Evolutionary conservation across 1,140 invertebrate species (phyloP), one percentile per base, ranked within the genome.

Genomic region (Eufriesea mexicana): DNA sequence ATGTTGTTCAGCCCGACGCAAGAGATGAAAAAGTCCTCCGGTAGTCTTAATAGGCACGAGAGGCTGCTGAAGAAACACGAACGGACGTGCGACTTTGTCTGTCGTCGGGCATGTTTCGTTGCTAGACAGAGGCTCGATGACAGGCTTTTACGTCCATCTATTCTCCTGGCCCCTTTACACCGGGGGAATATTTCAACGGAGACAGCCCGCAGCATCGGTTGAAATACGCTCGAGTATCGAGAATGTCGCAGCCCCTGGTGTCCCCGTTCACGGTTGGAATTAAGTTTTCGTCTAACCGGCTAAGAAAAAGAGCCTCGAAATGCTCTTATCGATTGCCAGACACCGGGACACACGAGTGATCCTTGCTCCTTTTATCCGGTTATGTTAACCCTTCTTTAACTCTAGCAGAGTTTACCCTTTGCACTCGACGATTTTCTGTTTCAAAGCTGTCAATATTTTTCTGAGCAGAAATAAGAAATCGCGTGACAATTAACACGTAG

Each of bases 51-150:
- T 76, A 42, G 57, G 35, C 70, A 23, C 25, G 18, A 45, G 28
- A 55, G 49, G 18, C 51, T 55, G 5, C 4, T 20, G 20, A 64
- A 64, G 59, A 42, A 64, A 64, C 45, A 8, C 4, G 59, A 47
- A 76, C 54, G 35, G 54, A 76, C 64, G 64, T 35, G 20, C 18
- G 78, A 72, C 68, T 72, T 72, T 62, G 78, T 61, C 64, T 42
- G n/a, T 42, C 25, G 25, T 49, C 28, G 47, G 59, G 28, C 47
- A 18, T 72, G 78, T 79, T 79, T 79, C 68, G 66, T 79, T 61
- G 25, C 42, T 20, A 42, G 68, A 70, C 68, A 79, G 47, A 62
- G 55, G 12, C 57, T 61, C 55, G 67, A 61, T 72, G 78, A 79
- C 68, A 79, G 66, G 28, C 47, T 55, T 62, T 79, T 59, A 61